Base-by-base conservation (phyloP, 2,113 vertebrate genomes). In the Helogale parvula region DNA sequence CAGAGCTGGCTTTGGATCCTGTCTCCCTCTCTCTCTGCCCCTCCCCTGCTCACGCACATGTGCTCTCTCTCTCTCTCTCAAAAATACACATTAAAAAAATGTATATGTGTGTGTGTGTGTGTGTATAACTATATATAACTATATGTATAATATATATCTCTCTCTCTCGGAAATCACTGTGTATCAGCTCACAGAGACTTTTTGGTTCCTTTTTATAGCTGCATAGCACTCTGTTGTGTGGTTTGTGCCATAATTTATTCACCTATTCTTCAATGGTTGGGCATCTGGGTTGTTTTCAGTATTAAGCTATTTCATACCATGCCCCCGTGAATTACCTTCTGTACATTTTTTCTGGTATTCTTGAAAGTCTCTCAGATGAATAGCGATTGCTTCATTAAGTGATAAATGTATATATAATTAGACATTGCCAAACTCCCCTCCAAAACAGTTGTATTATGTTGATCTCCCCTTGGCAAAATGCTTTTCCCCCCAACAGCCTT, bases 391-490 rank as follows among this genome's bases (percentile, higher is more conserved):
- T 97, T 89, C 25, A 83, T 66, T 23, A 89, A 95, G 60, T 7
- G 57, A 82, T 88, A 86, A 86, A 72, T 72, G 21, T 19, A 25
- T 72, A 88, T 45, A 25, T 88, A 95, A 94, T 88, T 19, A 88
- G 69, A 92, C 33, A 92, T 13, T 85, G 57, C 47, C 57, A 93
- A 88, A 68, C 79, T 79, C 7, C 27, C 15, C 50, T 97, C 21
- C 38, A 91, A 95, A 92, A 87, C 52, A 85, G 71, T 8, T 94
- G 27, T 85, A 84, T 63, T 41, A 47, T 31, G 74, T 60, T 93
- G 50, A 95, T 93, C 57, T 88, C 29, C 29, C 1, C 76, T 27
- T 9, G 60, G 88, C 74, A 79, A 96, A 76, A 13, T 66, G 38
- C 11, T 80, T 65, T 69, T 90, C 54, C 31, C 38, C 35, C 35